phyloP scores from a whole-genome alignment of 2,797 vertebrate genomes.

The Girardinus metallicus region DNA sequence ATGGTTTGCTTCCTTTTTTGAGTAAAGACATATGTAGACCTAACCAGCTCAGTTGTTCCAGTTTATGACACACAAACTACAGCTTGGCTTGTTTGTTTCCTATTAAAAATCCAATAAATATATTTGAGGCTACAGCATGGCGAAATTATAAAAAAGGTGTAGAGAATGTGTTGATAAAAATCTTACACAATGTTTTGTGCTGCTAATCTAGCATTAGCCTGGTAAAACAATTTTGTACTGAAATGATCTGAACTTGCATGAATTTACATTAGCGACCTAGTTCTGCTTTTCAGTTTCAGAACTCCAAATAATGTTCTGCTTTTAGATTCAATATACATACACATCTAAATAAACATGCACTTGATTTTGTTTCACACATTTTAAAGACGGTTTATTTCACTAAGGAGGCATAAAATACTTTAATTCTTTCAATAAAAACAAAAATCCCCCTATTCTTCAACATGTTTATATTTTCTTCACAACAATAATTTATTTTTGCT shows the following conservation, averaged over 20 bases:
- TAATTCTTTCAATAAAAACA: background rate
- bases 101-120: background rate
- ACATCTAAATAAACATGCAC: background rate
- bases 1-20: background rate
- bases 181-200: background rate
- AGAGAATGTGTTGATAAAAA: background rate
- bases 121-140: background rate
- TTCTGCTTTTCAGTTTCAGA: conserved; percentile 2
- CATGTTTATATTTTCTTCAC: background rate
- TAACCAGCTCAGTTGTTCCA: background rate
- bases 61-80: background rate
- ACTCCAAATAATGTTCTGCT: background rate
- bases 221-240: background rate
- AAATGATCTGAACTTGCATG: background rate
- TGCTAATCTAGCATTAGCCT: conserved; percentile 1
- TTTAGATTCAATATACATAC: background rate
- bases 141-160: background rate
- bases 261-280: background rate
- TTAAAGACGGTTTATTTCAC: background rate
- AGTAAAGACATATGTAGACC: conserved; percentile 1
- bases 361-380: background rate
- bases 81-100: background rate
- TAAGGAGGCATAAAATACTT: background rate
- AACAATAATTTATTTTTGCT: background rate
- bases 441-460: background rate